phyloP scores from a whole-genome alignment of 2,113 vertebrate genomes.

The Sigmodon hispidus region DNA sequence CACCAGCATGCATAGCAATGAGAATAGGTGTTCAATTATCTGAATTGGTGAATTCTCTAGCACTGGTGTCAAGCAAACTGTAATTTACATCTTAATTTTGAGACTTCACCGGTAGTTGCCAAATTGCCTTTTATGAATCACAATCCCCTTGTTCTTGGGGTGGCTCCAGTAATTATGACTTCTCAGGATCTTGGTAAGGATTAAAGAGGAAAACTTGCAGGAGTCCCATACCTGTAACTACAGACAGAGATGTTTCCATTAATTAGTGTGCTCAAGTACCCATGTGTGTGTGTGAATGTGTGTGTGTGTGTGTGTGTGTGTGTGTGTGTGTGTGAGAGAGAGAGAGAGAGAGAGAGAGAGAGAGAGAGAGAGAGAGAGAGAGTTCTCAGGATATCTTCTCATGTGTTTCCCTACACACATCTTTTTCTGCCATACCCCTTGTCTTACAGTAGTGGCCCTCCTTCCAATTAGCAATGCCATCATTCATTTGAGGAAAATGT shows the following conservation, averaged over 20 bases:
- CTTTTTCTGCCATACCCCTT: neutral
- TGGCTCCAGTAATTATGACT: neutral
- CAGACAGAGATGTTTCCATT: neutral
- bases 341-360: too few species aligned
- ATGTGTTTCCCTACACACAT: neutral
- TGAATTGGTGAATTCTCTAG: neutral
- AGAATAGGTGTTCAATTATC: conserved; percentile 5
- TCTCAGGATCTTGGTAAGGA: neutral
- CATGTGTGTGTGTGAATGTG: too few species aligned
- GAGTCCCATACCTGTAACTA: neutral
- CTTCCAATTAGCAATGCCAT: neutral
- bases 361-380: too few species aligned
- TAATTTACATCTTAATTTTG: neutral
- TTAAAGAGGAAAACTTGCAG: neutral
- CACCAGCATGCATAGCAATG: conserved; percentile 1
- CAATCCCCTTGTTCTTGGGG: neutral
- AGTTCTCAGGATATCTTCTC: neutral
- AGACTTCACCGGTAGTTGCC: neutral
- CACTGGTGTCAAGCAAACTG: conserved; percentile 10
- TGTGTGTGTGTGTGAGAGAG: too few species aligned
- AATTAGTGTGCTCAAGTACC: neutral
- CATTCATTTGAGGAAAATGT: conserved; percentile 26
- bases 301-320: too few species aligned
- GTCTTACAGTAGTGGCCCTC: neutral
- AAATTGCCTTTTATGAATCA: neutral